phyloP scores from a whole-genome alignment of 2,888 invertebrate species.

The Pheosia tremula region DNA sequence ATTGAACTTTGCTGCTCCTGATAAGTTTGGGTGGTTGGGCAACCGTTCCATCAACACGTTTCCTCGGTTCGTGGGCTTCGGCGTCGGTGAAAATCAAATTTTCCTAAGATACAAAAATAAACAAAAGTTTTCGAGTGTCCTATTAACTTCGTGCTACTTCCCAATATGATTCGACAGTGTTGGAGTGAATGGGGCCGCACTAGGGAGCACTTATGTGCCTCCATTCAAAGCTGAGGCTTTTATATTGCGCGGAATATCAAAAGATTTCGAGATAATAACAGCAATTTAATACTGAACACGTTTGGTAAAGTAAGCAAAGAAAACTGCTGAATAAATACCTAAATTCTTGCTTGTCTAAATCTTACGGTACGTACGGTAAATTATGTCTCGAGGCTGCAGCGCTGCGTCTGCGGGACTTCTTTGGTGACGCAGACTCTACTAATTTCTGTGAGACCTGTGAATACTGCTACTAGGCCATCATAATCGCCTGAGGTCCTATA shows the following conservation, averaged over 20 bases:
- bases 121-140: constrained; percentile 32
- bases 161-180: constrained; percentile 41
- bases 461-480: too few species aligned
- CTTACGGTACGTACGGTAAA: too few species aligned
- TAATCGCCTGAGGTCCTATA: too few species aligned
- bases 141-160: constrained; percentile 47
- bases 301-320: background rate
- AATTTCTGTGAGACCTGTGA: too few species aligned
- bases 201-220: constrained; percentile 43
- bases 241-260: constrained; percentile 22
- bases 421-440: too few species aligned
- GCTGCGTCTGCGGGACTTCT: too few species aligned
- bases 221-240: constrained; percentile 32
- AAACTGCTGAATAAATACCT: background rate
- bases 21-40: too few species aligned
- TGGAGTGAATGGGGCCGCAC: constrained; percentile 43
- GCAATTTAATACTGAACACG: constrained; percentile 12
- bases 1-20: too few species aligned
- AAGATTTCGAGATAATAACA: constrained; percentile 16
- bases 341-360: too few species aligned
- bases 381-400: too few species aligned
- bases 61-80: background rate
- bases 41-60: too few species aligned
- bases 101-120: constrained; percentile 41
- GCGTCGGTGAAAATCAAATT: constrained; percentile 28